Percentiles rank a stretch among this genome's conserved stretches.
These are phyloP conservation scores for Zaprionus africanus DNA, from an alignment of 1,140 invertebrate species.

Conservation along the genomic window DNA sequence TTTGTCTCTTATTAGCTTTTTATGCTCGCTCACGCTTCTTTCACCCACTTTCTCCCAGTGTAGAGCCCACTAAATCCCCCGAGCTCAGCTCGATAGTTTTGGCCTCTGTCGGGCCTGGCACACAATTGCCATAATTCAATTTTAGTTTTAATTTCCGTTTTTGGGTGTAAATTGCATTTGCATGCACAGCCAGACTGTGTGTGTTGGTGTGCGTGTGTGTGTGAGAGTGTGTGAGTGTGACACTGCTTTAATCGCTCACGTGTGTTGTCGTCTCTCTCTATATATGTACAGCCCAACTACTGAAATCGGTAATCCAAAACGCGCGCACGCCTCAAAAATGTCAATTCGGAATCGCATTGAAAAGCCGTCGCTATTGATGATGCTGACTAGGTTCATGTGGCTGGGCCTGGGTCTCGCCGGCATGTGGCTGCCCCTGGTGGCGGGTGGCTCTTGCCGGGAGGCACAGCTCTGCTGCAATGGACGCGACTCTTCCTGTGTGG, in stretches of 20 bases:
- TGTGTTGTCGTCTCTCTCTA: constrained; percentile 5
- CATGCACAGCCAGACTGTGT: constrained; percentile 30
- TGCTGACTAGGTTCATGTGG: constrained; percentile 6
- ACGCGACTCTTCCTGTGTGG: constrained; percentile 93
- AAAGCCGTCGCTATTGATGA: constrained; percentile 7
- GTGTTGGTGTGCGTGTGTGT: constrained; percentile 16
- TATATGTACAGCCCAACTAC: constrained; percentile 1
- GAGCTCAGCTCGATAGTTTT: constrained; percentile 33
- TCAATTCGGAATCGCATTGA: background rate
- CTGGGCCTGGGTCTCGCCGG: background rate
- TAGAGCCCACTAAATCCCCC: background rate
- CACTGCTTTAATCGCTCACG: constrained; percentile 18
- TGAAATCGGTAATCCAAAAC: constrained; percentile 28
- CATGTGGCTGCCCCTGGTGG: constrained; percentile 23
- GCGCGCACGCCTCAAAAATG: constrained; percentile 11
- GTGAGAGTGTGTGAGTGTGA: constrained; percentile 15
- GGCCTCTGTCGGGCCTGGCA: constrained; percentile 11
- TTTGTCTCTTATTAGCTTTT: background rate
- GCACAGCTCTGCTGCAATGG: constrained; percentile 92
- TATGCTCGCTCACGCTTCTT: background rate
- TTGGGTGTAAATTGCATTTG: constrained; percentile 76
- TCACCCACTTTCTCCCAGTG: background rate
- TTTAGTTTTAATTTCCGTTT: constrained; percentile 82
- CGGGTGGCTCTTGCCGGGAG: constrained; percentile 89
- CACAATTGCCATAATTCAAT: constrained; percentile 78